Base-by-base conservation (phyloP, 64 coral and sea anemone species). In the Dendrophyllia cribrosa region DNA sequence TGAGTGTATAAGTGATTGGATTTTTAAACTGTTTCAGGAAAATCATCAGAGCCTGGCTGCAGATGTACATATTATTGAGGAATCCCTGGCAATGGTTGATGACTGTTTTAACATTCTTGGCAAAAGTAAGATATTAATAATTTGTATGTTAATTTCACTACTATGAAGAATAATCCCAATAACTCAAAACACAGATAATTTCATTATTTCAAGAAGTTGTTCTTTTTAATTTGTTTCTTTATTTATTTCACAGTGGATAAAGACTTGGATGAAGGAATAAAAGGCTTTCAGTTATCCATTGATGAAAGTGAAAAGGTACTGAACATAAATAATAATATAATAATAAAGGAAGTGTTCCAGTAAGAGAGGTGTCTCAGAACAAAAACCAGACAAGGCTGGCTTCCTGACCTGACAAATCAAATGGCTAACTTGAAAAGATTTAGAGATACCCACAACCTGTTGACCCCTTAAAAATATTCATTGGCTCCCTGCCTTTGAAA, bases 31-130 rank as follows among this genome's bases (percentile, higher is more conserved):
- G 62, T 74, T 88, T 25, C 50, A 96, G 95, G 90, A 93, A 86
- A 96, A 93, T 53, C 59, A 66, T n/a, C 86, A 93, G 19, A 55
- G 67, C 23, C 68, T 96, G 44, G 66, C 78, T 44, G 49, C 47
- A 43, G 95, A 96, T 74, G 68, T 96, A 19, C 25, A 71, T n/a
- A 61, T 79, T 43, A 34, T 96, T 21, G 79, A 89, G 4, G 90
- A 96, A 63, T 93, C 91, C 49, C 58, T 88, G 1, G 52, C 61
- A 5, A 78, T 96, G 64, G 86, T 91, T 55, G 90, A 89, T 68
- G 88, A 91, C 64, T 96, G 95, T 66, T 69, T 86, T 20, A 76
- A 64, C 16, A 59, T 96, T 55, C 78, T 96, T 13, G 80, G 93
- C 62, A 83, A 89, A 61, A 86, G 95, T 96, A 93, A 90, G 79